These are phyloP conservation scores for Lamellibrachia luymesi DNA, from an alignment of 1,140 invertebrate species.

Conservation along the genomic window DNA sequence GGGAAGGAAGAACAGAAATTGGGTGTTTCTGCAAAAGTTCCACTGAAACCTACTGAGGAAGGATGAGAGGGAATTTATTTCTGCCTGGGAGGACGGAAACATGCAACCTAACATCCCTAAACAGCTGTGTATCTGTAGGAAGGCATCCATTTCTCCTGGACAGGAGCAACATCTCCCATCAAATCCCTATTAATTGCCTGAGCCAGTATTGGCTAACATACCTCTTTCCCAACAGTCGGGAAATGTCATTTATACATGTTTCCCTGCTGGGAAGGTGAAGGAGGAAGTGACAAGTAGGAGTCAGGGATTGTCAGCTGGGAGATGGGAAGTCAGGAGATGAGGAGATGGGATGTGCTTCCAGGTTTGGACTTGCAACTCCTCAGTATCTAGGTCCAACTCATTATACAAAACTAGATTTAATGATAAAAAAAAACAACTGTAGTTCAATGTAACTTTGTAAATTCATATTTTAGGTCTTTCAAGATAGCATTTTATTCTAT, in stretches of 20 bases:
- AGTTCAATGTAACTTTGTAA: background rate
- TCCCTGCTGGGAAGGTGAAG: background rate
- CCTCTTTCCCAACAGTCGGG: background rate
- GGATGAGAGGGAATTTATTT: background rate
- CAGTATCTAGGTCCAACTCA: background rate
- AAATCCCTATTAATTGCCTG: background rate
- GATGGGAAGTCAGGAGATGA: background rate
- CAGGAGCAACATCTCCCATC: background rate
- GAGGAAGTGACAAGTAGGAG: background rate
- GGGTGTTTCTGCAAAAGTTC: background rate
- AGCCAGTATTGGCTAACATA: background rate
- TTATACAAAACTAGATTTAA: background rate
- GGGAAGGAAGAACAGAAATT: too few species aligned
- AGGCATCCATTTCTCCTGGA: background rate
- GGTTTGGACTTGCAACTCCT: background rate
- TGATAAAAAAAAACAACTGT: background rate
- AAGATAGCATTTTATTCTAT: too few species aligned
- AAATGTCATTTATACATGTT: background rate
- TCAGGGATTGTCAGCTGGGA: background rate
- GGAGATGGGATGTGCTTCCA: background rate
- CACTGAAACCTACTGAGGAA: background rate
- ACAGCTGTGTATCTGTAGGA: background rate
- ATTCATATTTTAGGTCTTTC: background rate
- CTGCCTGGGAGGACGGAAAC: background rate
- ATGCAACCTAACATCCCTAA: background rate